Conservation (phyloP, 2,113 vertebrate genomes). For the Girardinichthys multiradiatus region DNA sequence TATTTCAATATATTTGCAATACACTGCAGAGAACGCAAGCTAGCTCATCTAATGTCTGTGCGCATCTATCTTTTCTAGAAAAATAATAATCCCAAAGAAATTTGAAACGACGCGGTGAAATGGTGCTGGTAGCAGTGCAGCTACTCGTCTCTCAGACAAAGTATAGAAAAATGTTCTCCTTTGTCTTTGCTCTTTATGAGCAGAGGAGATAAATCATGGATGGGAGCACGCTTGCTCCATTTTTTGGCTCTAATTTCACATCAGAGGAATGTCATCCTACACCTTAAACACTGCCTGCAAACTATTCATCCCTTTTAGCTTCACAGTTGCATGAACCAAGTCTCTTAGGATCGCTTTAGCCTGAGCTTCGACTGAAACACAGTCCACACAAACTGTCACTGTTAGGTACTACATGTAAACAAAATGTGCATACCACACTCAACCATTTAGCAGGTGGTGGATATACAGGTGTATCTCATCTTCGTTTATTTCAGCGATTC, state of each 20-base stretch:
- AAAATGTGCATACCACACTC: constrained; percentile 74
- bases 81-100: constrained; percentile 69
- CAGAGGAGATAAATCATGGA: constrained; percentile 63
- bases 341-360: constrained; percentile 58
- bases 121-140: constrained; percentile 53
- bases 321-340: constrained; percentile 64
- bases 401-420: constrained; percentile 74
- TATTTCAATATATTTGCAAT: constrained; percentile 58
- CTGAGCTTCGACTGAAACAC: constrained; percentile 73
- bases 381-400: constrained; percentile 51
- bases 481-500: not conserved
- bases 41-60: constrained; percentile 68
- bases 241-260: constrained; percentile 71
- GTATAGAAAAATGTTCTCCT: constrained; percentile 50
- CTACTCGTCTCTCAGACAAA: constrained; percentile 48
- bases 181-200: constrained; percentile 51
- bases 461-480: not conserved
- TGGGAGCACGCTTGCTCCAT: constrained; percentile 61
- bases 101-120: constrained; percentile 55
- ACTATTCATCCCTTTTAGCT: constrained; percentile 56
- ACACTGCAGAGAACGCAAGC: constrained; percentile 70
- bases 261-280: constrained; percentile 74
- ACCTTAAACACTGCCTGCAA: constrained; percentile 57
- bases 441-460: constrained; percentile 73
- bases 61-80: constrained; percentile 60